Evolutionary conservation across 2,888 invertebrate species (phyloP).

Genomic region (Hecatera dysodea): DNA sequence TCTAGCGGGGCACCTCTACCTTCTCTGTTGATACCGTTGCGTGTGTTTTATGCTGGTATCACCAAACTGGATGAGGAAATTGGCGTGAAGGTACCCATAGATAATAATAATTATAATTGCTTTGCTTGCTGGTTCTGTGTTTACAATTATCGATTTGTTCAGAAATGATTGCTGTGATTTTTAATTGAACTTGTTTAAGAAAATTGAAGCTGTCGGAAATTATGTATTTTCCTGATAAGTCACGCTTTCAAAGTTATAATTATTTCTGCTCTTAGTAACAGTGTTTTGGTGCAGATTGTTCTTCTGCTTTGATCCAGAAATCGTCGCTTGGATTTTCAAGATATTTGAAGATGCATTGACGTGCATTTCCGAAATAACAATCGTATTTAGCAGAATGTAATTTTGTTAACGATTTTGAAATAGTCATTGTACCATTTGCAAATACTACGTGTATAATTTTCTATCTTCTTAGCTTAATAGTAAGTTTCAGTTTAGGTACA

Average conservation of each 20-base stretch:
- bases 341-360: no score
- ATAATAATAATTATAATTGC: neutral
- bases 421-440: neutral
- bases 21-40: constrained; percentile 58
- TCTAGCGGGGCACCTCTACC: constrained; percentile 44
- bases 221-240: neutral
- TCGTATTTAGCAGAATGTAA: neutral
- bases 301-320: neutral
- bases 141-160: constrained; percentile 44
- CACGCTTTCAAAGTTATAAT: neutral
- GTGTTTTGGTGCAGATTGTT: neutral
- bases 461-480: neutral
- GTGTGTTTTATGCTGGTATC: constrained; percentile 31
- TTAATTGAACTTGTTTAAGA: constrained; percentile 31
- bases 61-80: constrained; percentile 37
- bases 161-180: constrained; percentile 28
- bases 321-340: neutral
- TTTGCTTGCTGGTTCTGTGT: neutral
- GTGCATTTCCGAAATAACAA: neutral
- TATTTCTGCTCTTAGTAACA: neutral
- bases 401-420: no score
- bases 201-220: constrained; percentile 11
- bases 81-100: constrained; percentile 29
- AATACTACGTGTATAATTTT: neutral
- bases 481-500: no score